Percentiles rank a stretch among this genome's conserved stretches.
Conservation (phyloP, 2,113 vertebrate genomes). For the Indicator maculatus region DNA sequence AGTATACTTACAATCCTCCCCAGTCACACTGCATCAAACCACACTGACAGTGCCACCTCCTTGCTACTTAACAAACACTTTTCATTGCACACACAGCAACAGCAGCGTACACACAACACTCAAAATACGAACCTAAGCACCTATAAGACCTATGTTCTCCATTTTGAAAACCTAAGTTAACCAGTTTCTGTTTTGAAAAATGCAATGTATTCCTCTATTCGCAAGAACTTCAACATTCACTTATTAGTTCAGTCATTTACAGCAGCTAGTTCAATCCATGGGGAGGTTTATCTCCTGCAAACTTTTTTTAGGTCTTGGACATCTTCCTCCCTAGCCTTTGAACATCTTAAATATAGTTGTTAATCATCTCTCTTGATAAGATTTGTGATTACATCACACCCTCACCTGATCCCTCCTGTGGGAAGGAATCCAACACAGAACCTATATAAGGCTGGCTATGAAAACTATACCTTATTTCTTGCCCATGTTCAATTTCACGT, state of each 20-base stretch:
- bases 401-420: not conserved
- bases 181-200: not conserved
- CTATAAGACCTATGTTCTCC: not conserved
- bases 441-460: not conserved
- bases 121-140: not conserved
- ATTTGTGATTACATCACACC: not conserved
- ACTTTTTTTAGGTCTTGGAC: not conserved
- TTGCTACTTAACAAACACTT: accelerated
- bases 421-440: not conserved
- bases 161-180: not conserved
- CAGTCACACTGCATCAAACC: not conserved
- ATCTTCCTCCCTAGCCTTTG: not conserved
- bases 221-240: not conserved
- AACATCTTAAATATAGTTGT: not conserved
- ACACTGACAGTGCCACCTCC: not conserved
- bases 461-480: not conserved
- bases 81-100: accelerated
- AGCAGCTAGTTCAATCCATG: not conserved
- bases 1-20: not conserved
- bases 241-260: not conserved
- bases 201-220: not conserved
- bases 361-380: not conserved
- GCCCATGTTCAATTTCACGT: not conserved
- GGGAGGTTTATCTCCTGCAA: not conserved
- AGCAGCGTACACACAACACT: not conserved